Evolutionary conservation across 2,797 vertebrate species (phyloP).

Genomic region (Tapirus indicus): DNA sequence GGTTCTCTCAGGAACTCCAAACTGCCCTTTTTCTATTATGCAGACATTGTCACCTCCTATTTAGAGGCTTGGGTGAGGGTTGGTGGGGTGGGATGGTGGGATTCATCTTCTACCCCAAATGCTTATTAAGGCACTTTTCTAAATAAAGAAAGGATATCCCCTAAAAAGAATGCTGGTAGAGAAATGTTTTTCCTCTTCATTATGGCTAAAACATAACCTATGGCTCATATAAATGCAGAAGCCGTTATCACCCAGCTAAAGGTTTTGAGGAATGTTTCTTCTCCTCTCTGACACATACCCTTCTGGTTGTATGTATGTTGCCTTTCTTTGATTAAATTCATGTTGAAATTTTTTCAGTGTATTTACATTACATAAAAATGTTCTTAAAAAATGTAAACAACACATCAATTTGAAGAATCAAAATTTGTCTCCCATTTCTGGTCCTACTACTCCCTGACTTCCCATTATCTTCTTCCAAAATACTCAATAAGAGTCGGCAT

Average conservation of each 20-base stretch:
- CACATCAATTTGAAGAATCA: not conserved
- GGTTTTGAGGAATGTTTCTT: not conserved
- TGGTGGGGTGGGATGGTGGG: not conserved
- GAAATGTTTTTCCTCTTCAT: not conserved
- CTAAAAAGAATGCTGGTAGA: not conserved
- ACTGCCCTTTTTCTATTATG: not conserved
- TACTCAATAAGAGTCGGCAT: not conserved
- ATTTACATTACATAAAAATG: not conserved
- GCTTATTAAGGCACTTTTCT: not conserved
- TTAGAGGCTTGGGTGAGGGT: not conserved
- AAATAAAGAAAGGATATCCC: not conserved
- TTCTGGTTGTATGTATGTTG: not conserved
- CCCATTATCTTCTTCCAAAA: not conserved
- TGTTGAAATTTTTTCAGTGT: not conserved
- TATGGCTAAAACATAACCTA: not conserved
- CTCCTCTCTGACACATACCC: not conserved
- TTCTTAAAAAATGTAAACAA: not conserved
- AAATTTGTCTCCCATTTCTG: not conserved
- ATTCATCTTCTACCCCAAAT: not conserved
- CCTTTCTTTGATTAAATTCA: not conserved
- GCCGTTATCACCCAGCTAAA: not conserved
- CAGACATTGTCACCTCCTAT: not conserved
- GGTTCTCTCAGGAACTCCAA: not conserved
- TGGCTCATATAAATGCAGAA: not conserved
- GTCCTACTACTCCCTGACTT: not conserved